Base-by-base conservation (phyloP, 2,888 invertebrate species). In the Flexamia atlantica region DNA sequence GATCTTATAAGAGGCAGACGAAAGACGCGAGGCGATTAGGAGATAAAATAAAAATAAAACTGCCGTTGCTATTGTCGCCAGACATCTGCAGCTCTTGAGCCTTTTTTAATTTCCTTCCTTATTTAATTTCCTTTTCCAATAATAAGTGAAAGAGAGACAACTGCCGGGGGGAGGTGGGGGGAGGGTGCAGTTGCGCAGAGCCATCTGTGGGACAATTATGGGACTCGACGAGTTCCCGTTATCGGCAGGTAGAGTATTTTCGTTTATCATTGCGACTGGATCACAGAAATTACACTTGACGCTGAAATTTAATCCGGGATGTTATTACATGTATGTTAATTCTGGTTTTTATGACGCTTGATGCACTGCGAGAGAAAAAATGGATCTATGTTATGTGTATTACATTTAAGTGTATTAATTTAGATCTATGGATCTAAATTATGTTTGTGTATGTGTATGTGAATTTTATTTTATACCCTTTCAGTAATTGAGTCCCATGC, bases 101-200 rank as follows among this genome's bases (percentile, higher is more conserved):
- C 70, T 70, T 42, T 76, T 76, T 76, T 46, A 76, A 76, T 76
- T 76, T 50, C 74, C 74, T 76, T 76, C 74, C 74, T 76, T 76
- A 76, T 76, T 76, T 46, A 76, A 76, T 76, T 76, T 76, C 42
- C 74, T 42, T 76, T 42, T 46, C 74, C 70, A 70, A 70, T 70
- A 76, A 76, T 76, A 76, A 76, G 74, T 28, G 74, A 76, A 36
- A 32, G 36, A 40, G 74, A 70, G 36, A 14, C 68, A n/a, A 17
- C 5, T 25, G 60, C 10, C 20, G 60, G 2, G 3, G 28, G 20
- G 2, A 28, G 68, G 40, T 1, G 23, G 70, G 40, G 46, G 46
- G 74, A 17, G 46, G 5, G 32, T 36, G 40, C 23, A 28, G 74
- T 12, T 76, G 72, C 40, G 3, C 23, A 57, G 57, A 30, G 76